Evolutionary conservation across 2,797 vertebrate species (phyloP).

Genomic region (Tadarida brasiliensis): DNA sequence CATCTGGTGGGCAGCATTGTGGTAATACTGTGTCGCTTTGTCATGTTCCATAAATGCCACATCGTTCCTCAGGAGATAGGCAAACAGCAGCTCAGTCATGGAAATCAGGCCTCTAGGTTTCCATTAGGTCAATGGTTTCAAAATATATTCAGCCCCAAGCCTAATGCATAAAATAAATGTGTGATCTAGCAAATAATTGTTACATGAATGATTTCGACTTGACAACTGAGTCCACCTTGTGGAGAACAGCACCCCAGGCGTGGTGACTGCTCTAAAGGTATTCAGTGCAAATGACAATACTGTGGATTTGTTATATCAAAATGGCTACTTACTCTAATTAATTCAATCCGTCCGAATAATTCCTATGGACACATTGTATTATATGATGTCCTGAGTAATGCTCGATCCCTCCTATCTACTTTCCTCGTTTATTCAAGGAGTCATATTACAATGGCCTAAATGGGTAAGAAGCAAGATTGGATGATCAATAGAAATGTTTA

Average conservation of each 20-base stretch:
- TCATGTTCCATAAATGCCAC: constrained; percentile 79
- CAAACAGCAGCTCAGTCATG: constrained; percentile 66
- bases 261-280: not conserved
- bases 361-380: not conserved
- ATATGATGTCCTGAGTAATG: not conserved
- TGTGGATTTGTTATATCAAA: not conserved
- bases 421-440: not conserved
- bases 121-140: not conserved
- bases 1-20: constrained; percentile 79
- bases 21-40: constrained; percentile 79
- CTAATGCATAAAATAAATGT: not conserved
- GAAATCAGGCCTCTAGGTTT: constrained; percentile 13
- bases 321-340: not conserved
- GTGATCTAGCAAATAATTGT: constrained; percentile 29
- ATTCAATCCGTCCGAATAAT: not conserved
- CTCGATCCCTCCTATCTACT: not conserved
- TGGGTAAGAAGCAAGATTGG: not conserved
- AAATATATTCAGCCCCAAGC: not conserved
- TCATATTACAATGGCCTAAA: not conserved
- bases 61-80: constrained; percentile 66
- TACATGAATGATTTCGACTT: not conserved
- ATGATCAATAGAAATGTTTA: not conserved
- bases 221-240: not conserved
- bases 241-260: not conserved
- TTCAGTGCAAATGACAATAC: not conserved